Evolutionary conservation across 1,140 invertebrate species (phyloP), one percentile per base, ranked within the genome.

Genomic region (Ptiloglossa arizonensis): DNA sequence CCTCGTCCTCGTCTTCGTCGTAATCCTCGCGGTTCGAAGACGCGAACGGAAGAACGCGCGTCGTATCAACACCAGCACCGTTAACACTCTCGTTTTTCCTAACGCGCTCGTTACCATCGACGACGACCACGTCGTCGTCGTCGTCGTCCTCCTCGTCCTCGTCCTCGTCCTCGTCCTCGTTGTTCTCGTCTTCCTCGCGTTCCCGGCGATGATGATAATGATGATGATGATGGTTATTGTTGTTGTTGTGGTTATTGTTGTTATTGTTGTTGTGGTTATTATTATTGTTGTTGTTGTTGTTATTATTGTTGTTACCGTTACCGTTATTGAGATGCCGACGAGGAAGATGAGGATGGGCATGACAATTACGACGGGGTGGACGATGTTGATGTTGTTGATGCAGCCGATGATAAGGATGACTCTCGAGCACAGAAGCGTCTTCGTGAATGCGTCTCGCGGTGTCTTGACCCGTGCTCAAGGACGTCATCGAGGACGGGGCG

Each of bases 1-100:
- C n/a, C 17, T 48, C 50, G n/a, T 54, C 68, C 1, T 85, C 85
- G 22, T 80, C 48, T 13, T 74, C 80, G 54, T 79, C 79, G 79
- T 56, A 62, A 32, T 72, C 68, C 11, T 62, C 44, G 27, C 44
- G 29, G 44, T 17, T 54, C 56, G 48, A 32, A n/a, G 73, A 68
- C 59, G 69, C 60, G 35, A 75, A 79, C 70, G 75, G n/a, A n/a
- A 24, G 32, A 69, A 59, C 66, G 24, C 75, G 41, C 66, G 52
- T 79, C 62, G 41, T 27, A 19, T 68, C 72, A 19, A 50, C 32
- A 79, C 50, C 24, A 29, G 5, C 48, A 60, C 24, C 27, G 15
- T 63, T 27, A 24, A n/a, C 68, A 64, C 56, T 68, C 35, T 80
- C 50, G 32, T 74, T 66, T 52, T 70, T 78, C 38, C 29, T 46